Evolutionary conservation across 2,888 invertebrate species (phyloP), one percentile per base, ranked within the genome.

Genomic region (Blomia tropicalis): DNA sequence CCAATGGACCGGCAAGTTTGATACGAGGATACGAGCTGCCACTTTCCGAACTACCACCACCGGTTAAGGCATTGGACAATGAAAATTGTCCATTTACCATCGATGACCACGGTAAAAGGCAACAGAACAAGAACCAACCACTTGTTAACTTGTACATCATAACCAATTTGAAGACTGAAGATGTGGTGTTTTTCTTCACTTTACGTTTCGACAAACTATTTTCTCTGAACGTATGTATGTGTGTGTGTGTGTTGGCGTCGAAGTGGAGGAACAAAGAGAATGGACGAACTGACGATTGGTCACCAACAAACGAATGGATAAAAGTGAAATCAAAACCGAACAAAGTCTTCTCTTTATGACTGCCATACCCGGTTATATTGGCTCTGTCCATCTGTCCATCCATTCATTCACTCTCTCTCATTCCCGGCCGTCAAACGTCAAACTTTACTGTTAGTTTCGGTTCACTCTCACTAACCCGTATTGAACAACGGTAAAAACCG

Each of bases 1-100:
- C 62, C 23, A 62, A 22, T 32, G 62, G 62, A 27, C 62, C 62
- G n/a, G 58, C 58, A 29, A 62, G 43, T 44, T 62, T 62, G 30
- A 62, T 58, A 2, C 62, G 23, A 11, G 62, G 58, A 25, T 58
- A 62, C 11, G 2, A 29, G 23, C 7, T 11, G 14, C 19, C n/a
- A 22, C 56, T 29, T 19, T 29, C 30, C 2, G 30, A 2, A 11
- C 31, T 29, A 23, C 56, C 56, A n/a, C n/a, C n/a, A n/a, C n/a
- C n/a, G n/a, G n/a, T n/a, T n/a, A n/a, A n/a, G n/a, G n/a, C n/a
- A n/a, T n/a, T n/a, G 11, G 25, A 23, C n/a, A 56, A 25, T 4
- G 32, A 31, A 31, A 56, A 56, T 36, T 56, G 56, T 14, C 56
- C 56, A 36, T 23, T n/a, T 14, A 56, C 56, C 11, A 36, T 30